Evolutionary conservation across 2,888 invertebrate genomes (phyloP), one percentile per base, ranked within the genome.

Genomic region (Colostygia pectinataria): DNA sequence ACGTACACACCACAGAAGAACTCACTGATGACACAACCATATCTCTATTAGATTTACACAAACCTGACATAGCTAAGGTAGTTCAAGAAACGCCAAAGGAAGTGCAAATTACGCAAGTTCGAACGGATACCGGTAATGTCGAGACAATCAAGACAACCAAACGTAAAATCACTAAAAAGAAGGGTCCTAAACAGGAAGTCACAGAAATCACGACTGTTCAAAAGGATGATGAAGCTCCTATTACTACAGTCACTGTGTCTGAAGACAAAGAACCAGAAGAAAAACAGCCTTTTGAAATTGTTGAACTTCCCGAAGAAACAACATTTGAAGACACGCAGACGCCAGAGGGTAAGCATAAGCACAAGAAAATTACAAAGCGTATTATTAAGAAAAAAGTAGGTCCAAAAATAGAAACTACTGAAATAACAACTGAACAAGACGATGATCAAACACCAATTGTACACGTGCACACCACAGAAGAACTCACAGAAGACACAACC

Each of bases 1-100:
- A 81, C 2, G 77, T 87, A 56, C 68, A 80, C 29, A 74, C 75
- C 25, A 64, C 79, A 57, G 80, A 80, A 45, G 61, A 80, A 55
- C 57, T 74, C 50, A 61, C 64, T 65, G 63, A 72, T 31, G 70
- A 73, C 39, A 59, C 63, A 13, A 28, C 37, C 18, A 61, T 55
- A 44, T 66, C 61, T 20, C 57, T 67, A 9, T 28, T 42, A 18
- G 40, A 56, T 4, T 20, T 18, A 47, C 23, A 43, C 5, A 43
- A 24, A 45, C 50, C 47, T 4, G 52, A 67, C 55, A 70, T 55
- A 32, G 68, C 67, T 31, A 42, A 68, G 42, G 72, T 82, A 0
- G 4, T 64, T 4, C 59, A 57, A 53, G 56, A 56, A 25, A 2
- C 15, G 37, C 61, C 58, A 0, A 53, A 75, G 7, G 25, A 28